Evolutionary conservation across 2,888 invertebrate genomes (phyloP).

Genomic region (Embidobia sp.): DNA sequence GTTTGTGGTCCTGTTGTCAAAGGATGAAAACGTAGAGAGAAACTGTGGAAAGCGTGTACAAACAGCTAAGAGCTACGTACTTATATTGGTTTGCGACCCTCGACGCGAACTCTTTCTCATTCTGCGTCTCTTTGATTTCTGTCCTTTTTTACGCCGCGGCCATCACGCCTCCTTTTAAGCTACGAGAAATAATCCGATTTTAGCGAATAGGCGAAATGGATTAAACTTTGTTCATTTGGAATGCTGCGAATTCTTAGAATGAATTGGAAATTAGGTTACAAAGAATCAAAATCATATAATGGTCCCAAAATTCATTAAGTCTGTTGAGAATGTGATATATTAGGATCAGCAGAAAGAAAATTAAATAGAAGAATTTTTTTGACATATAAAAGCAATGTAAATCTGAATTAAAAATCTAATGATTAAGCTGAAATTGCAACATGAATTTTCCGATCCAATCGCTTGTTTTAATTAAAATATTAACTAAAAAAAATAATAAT

Average conservation of each 20-base stretch:
- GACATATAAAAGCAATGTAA: not conserved
- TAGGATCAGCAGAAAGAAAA: slow-evolving; percentile 17
- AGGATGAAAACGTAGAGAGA: slow-evolving; percentile 71
- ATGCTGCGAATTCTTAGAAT: slow-evolving; percentile 43
- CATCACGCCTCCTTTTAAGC: slow-evolving; percentile 47
- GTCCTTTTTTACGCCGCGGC: slow-evolving; percentile 39
- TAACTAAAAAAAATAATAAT: too few species aligned
- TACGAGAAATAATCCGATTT: slow-evolving; percentile 61
- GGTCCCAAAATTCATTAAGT: slow-evolving; percentile 38
- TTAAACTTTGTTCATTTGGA: slow-evolving; percentile 61
- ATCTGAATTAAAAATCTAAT: too few species aligned
- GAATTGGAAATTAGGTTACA: slow-evolving; percentile 52
- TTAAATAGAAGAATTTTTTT: slow-evolving; percentile 19
- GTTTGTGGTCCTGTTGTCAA: slow-evolving; percentile 75
- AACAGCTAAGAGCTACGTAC: slow-evolving; percentile 74
- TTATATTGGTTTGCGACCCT: slow-evolving; percentile 71
- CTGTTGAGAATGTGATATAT: slow-evolving; percentile 29
- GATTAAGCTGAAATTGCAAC: too few species aligned
- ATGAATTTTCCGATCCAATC: not conserved
- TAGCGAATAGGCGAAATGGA: slow-evolving; percentile 59
- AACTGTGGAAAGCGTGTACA: slow-evolving; percentile 73
- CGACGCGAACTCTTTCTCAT: slow-evolving; percentile 60
- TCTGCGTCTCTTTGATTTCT: slow-evolving; percentile 61
- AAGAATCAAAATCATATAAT: slow-evolving; percentile 41
- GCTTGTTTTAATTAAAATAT: too few species aligned